Conservation (phyloP, 1,140 invertebrate genomes). For the Bathynomus jamesi region DNA sequence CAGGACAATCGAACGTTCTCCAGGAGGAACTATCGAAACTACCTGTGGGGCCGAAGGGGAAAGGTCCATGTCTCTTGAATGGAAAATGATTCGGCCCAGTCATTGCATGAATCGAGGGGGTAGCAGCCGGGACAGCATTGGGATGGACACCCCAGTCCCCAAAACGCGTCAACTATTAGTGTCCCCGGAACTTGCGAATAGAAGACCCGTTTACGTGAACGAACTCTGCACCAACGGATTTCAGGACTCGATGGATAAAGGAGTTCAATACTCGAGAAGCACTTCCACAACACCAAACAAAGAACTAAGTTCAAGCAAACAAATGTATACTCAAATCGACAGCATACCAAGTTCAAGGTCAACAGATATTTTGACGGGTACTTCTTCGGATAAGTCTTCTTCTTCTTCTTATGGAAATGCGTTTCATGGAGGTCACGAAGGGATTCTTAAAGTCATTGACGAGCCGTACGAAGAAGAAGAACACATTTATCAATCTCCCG, state of each 20-base stretch:
- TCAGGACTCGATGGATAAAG: not conserved
- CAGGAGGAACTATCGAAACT: conserved; percentile 16
- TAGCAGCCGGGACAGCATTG: not conserved
- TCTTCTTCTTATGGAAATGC: not conserved
- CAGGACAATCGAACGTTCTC: not conserved
- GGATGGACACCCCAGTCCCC: not conserved
- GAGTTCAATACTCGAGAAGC: not conserved
- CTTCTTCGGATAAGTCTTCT: not conserved
- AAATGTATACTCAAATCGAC: not conserved
- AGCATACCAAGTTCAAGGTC: not conserved
- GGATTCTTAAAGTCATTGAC: not conserved
- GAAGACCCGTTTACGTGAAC: not conserved
- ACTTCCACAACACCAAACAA: not conserved
- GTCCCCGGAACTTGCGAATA: not conserved
- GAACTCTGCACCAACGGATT: not conserved
- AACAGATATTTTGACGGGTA: not conserved
- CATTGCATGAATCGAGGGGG: not conserved
- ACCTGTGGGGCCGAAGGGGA: conserved; percentile 15
- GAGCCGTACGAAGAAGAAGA: not conserved
- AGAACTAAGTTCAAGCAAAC: not conserved
- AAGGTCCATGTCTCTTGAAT: conserved; percentile 9
- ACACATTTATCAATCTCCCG: not conserved
- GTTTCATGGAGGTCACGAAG: not conserved
- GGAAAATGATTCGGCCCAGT: not conserved
- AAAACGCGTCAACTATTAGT: not conserved